These are phyloP conservation scores for Psilopsiagon aymara DNA, from an alignment of 2,113 vertebrate genomes.

Conservation along the genomic window DNA sequence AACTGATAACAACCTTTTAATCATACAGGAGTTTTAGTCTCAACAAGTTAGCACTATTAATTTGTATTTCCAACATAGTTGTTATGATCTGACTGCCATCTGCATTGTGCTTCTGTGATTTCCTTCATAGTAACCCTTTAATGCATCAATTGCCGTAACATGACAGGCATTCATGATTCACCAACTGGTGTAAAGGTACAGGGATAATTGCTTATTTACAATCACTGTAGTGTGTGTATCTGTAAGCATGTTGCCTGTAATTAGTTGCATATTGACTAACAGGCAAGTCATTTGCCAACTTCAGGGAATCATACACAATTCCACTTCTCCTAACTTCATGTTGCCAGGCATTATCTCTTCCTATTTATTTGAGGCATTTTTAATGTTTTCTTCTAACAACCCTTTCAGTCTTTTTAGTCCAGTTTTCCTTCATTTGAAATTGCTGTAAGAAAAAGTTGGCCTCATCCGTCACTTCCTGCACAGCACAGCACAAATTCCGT, in stretches of 20 bases:
- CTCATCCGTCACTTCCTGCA: not conserved
- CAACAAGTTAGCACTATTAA: not conserved
- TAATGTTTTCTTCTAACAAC: not conserved
- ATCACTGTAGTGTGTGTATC: not conserved
- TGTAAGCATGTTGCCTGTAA: not conserved
- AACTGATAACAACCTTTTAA: not conserved
- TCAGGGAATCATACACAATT: not conserved
- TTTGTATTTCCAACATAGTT: not conserved
- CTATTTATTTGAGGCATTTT: not conserved
- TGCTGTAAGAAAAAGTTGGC: not conserved
- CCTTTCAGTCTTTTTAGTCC: not conserved
- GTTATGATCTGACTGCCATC: not conserved
- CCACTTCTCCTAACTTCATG: not conserved
- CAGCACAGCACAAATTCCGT: not conserved
- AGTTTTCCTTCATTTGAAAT: not conserved
- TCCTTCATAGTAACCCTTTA: not conserved
- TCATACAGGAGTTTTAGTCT: not conserved
- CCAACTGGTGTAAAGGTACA: not conserved
- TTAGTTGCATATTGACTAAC: not conserved
- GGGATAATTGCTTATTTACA: constrained; percentile 11
- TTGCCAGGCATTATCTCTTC: not conserved
- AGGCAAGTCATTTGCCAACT: not conserved
- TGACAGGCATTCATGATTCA: not conserved
- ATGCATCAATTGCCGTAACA: not conserved
- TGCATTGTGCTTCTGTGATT: not conserved